Conservation (phyloP, 2,113 vertebrate genomes). For the Tor tambroides region DNA sequence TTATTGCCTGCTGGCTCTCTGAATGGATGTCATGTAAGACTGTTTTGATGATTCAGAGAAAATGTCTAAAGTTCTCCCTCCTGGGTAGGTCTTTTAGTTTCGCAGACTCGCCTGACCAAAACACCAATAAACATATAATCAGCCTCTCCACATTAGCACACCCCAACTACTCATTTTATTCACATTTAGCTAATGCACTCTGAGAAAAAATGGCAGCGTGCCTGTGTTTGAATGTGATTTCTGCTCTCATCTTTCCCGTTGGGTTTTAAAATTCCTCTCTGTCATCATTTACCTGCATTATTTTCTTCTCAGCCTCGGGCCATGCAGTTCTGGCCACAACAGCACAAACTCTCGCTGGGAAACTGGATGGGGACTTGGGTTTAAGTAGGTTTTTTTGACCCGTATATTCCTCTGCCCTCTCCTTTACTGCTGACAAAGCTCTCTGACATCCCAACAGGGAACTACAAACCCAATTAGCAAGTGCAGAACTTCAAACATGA, state of each 20-base stretch:
- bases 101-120: neutral
- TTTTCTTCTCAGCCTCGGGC: conserved; percentile 26
- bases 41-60: conserved; percentile 16
- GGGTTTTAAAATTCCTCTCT: conserved; percentile 36
- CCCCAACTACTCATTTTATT: conserved; percentile 8
- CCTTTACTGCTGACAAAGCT: conserved; percentile 46
- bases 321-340: conserved; percentile 22
- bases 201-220: neutral
- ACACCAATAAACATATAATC: conserved; percentile 10
- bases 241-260: neutral
- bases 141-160: conserved; percentile 1
- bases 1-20: neutral
- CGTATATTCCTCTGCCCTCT: neutral
- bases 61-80: neutral
- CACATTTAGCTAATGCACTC: conserved; percentile 7
- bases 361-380: conserved; percentile 23
- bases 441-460: conserved; percentile 15
- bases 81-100: neutral
- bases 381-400: neutral
- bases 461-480: conserved; percentile 39
- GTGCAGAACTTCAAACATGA: conserved; percentile 19
- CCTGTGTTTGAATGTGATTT: neutral
- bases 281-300: conserved; percentile 30
- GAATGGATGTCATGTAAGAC: neutral
- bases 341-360: neutral